Base-by-base conservation (phyloP, 2,888 invertebrate species). In the Sericinus montela region DNA sequence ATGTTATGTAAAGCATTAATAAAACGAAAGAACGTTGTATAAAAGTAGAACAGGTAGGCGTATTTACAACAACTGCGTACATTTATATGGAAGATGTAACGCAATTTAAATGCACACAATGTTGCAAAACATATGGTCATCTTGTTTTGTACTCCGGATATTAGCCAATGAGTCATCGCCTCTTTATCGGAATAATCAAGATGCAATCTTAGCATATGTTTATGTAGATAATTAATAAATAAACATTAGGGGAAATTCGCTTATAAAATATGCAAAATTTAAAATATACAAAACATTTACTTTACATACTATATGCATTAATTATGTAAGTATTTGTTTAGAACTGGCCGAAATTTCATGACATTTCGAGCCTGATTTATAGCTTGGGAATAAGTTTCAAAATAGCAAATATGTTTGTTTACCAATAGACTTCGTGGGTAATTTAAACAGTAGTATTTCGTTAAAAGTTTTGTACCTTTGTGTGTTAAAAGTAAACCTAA, bases 51-150 rank as follows among this genome's bases (percentile, higher is more conserved):
- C 28, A 44, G 13, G 34, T 48, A 39, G 41, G 41, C 23, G 34
- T 48, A 28, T 40, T 43, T 38, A 34, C 40, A 40, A 13, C 25
- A 45, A 14, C 16, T 16, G 23, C 44, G 47, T 56, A 52, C 54
- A 51, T 25, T 3, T 55, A 52, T 28, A 23, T 36, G 35, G 35
- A 53, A 63, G 63, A 62, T 58, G 60, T 69, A 71, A 66, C 70
- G 76, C 64, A 76, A 76, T 79, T 73, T 77, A 75, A 72, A 80
- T 79, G 68, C 69, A 65, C 65, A 54, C 47, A 53, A 56, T 54
- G 76, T 72, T 65, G 66, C 71, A 72, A 69, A 72, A 83, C 84
- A 85, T 79, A 85, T 87, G 84, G 84, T 75, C 70, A 67, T 59
- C 65, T 62, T 72, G 74, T 79, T 75, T 68, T 68, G 67, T 60